Evolutionary conservation across 2,888 invertebrate genomes (phyloP).

Genomic region (Aphidoletes aphidimyza): DNA sequence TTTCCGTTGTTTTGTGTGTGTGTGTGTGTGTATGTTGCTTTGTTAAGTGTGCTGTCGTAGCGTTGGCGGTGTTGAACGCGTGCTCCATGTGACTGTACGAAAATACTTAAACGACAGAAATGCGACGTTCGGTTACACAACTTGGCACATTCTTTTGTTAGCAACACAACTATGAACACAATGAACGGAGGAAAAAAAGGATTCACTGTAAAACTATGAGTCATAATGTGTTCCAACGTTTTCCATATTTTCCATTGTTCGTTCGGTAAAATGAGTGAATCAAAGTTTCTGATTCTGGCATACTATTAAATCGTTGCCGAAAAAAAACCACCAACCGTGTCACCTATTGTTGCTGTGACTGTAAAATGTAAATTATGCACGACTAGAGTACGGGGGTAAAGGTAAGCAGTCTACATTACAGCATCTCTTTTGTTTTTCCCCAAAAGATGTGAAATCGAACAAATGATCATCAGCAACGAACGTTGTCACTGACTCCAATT

Average conservation of each 20-base stretch:
- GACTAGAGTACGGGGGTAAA: neutral
- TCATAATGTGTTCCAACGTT: neutral
- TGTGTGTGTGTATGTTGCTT: no score
- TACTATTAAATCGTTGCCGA: neutral
- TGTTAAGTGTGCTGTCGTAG: no score
- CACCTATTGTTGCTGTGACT: neutral
- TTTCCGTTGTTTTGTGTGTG: slow-evolving; percentile 10
- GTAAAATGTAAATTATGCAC: neutral
- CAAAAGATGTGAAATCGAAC: neutral
- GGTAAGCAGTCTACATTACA: neutral
- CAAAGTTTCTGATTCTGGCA: neutral
- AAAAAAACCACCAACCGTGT: neutral
- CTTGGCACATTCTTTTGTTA: slow-evolving; percentile 38
- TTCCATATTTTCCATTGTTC: neutral
- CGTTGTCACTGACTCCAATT: neutral
- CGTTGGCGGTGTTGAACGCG: neutral
- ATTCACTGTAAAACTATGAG: neutral
- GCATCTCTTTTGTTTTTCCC: neutral
- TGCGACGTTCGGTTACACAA: neutral
- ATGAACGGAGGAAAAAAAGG: neutral
- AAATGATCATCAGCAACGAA: slow-evolving; percentile 2
- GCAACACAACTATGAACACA: neutral
- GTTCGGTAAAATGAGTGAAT: neutral
- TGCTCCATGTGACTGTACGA: neutral
- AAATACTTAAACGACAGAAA: slow-evolving; percentile 14